Percentiles rank a stretch among this genome's conserved stretches.
These are phyloP conservation scores for Bemisia tabaci DNA, from an alignment of 1,140 invertebrate genomes.

Conservation along the genomic window DNA sequence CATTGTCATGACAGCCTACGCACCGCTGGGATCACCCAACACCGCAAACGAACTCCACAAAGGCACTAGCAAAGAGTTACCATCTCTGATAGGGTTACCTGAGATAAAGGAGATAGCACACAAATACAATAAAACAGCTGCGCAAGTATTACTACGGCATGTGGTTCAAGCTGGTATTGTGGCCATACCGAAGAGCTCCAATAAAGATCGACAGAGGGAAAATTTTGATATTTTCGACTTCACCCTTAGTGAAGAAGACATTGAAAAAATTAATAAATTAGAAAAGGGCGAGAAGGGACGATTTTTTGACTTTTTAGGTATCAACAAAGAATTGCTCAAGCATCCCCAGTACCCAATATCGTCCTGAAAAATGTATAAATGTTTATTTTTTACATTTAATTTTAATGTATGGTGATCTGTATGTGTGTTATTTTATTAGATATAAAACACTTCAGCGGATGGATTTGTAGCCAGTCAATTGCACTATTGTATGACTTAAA, in stretches of 20 bases:
- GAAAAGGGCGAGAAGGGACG: conserved; percentile 39
- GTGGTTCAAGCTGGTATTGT: conserved; percentile 38
- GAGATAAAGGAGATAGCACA: conserved; percentile 33
- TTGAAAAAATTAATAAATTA: conserved; percentile 34
- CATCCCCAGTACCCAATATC: no score
- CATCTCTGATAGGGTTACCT: conserved; percentile 29
- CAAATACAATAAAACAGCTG: conserved; percentile 39
- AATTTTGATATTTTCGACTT: conserved; percentile 45
- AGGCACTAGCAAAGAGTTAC: conserved; percentile 34
- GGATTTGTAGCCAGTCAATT: no score
- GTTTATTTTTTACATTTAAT: no score
- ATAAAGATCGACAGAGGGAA: conserved; percentile 35
- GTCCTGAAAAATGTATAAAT: no score
- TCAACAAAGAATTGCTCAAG: no score
- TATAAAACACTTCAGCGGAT: no score
- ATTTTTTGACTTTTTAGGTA: conserved; percentile 42
- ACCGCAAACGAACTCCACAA: no score
- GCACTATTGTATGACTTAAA: no score
- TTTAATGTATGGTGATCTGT: no score
- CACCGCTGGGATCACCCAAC: conserved; percentile 61
- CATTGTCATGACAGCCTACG: conserved; percentile 67
- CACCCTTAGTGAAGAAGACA: conserved; percentile 36
- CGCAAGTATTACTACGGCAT: conserved; percentile 44
- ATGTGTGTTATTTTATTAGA: no score
- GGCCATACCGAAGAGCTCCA: conserved; percentile 48